Evolutionary conservation across 2,888 invertebrate genomes (phyloP).

Genomic region (Leucozona laternaria): DNA sequence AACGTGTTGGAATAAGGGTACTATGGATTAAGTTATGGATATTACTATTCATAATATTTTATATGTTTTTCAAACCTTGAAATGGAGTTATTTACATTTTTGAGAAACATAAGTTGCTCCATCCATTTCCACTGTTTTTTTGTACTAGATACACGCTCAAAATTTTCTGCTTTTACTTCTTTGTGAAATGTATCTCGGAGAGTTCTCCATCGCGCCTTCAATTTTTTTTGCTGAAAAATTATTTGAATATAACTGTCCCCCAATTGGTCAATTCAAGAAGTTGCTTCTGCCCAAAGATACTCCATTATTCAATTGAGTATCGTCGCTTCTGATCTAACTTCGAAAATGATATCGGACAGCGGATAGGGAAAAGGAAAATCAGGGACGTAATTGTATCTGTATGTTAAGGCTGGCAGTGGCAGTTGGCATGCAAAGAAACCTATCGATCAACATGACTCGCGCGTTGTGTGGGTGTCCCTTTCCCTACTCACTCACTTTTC

Average conservation of each 20-base stretch:
- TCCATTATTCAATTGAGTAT: too few species aligned
- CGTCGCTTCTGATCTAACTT: background rate
- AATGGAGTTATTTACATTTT: background rate
- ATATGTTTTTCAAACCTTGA: background rate
- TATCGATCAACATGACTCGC: background rate
- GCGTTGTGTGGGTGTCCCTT: background rate
- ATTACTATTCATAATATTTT: background rate
- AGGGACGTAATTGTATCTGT: too few species aligned
- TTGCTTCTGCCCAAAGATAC: background rate
- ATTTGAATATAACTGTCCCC: background rate
- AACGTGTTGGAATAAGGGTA: background rate
- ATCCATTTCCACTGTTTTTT: conserved; percentile 36
- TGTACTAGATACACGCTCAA: background rate
- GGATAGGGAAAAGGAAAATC: too few species aligned
- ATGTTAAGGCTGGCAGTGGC: too few species aligned
- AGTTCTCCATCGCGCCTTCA: conserved; percentile 28
- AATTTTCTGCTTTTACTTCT: background rate
- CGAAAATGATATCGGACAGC: background rate
- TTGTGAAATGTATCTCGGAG: conserved; percentile 16
- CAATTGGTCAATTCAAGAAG: background rate
- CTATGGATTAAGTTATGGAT: background rate
- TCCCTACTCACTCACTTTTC: background rate
- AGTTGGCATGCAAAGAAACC: background rate
- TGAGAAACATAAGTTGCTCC: conserved; percentile 6
- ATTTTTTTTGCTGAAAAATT: conserved; percentile 21